Evolutionary conservation across 2,113 vertebrate species (phyloP), one percentile per base, ranked within the genome.

Genomic region (Phylloscopus trochiloides): DNA sequence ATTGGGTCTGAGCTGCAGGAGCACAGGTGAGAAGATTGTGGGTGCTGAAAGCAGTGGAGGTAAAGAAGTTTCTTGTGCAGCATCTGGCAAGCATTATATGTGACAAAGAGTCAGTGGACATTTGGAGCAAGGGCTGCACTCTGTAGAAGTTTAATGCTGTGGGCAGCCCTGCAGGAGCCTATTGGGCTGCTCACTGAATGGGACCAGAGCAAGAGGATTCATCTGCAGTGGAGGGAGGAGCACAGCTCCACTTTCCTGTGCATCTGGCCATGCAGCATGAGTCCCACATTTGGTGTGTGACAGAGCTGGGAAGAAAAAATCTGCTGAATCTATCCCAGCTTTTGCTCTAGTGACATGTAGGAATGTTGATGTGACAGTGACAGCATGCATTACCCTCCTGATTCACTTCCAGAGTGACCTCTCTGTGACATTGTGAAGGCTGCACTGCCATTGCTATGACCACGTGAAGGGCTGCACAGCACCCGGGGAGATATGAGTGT

Each of bases 401-500:
- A 38, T 79, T 86, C 43, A 29, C 40, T 3, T 54, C 5, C 0
- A 0, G 43, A 15, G 7, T 75, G 62, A 73, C 31, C 10, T 66
- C 34, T 40, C 12, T 0, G 4, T 76, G 62, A 18, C 12, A 6
- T 12, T 36, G 61, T 36, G 74, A 71, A 74, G 47, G 43, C 48
- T 79, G 71, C 62, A 11, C 11, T 78, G 5, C 11, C 3, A 1
- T 7, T 28, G 22, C 59, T 58, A 2, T 10, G 4, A 12, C 7
- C 1, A 2, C 0, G 0, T 34, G 65, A 51, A 77, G 38, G 42
- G 48, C 52, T 75, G 29, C 0, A 0, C 29, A 13, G 0, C 0
- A 3, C 57, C 48, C 0, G 0, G 13, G 42, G 81, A 25, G 9
- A 18, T 36, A 31, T 0, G 2, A 70, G 40, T 0, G 0, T 51